A percentile compares a stretch with the other conserved stretches of the same genome.
These are phyloP conservation scores for Arothron firmamentum DNA, from an alignment of 2,113 vertebrate genomes.

Conservation along the genomic window DNA sequence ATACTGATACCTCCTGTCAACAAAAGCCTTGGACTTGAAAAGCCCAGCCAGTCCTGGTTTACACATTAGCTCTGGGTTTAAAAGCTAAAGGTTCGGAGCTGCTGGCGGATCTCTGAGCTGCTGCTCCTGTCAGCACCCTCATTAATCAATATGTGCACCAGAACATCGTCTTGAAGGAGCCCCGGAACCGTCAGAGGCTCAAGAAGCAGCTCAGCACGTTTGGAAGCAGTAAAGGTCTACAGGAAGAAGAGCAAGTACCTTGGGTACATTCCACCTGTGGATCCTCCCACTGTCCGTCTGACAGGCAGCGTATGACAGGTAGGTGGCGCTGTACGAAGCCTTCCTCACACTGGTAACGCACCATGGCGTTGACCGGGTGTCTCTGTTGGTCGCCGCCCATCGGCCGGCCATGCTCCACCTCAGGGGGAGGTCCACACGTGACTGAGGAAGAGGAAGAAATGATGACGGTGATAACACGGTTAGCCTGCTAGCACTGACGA, in stretches of 20 bases:
- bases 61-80: not conserved
- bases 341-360: constrained; percentile 87
- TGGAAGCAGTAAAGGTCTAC: too few species aligned
- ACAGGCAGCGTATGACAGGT: constrained; percentile 86
- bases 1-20: constrained; percentile 50
- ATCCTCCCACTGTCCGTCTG: constrained; percentile 86
- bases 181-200: too few species aligned
- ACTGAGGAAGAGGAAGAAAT: constrained; percentile 63
- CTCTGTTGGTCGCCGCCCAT: constrained; percentile 80
- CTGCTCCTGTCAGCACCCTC: not conserved
- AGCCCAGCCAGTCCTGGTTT: not conserved
- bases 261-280: constrained; percentile 89
- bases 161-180: too few species aligned
- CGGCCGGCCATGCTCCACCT: constrained; percentile 79
- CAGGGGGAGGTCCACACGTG: constrained; percentile 81
- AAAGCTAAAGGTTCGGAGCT: not conserved
- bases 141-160: not conserved
- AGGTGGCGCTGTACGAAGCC: constrained; percentile 87
- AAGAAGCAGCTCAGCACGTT: too few species aligned
- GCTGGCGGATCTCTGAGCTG: not conserved
- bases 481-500: not conserved
- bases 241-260: constrained; percentile 57
- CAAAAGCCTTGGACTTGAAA: not conserved
- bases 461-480: not conserved
- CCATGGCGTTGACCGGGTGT: constrained; percentile 84